These are phyloP conservation scores for Zaprionus lachaisei DNA, from an alignment of 1,140 invertebrate genomes.

Conservation along the genomic window DNA sequence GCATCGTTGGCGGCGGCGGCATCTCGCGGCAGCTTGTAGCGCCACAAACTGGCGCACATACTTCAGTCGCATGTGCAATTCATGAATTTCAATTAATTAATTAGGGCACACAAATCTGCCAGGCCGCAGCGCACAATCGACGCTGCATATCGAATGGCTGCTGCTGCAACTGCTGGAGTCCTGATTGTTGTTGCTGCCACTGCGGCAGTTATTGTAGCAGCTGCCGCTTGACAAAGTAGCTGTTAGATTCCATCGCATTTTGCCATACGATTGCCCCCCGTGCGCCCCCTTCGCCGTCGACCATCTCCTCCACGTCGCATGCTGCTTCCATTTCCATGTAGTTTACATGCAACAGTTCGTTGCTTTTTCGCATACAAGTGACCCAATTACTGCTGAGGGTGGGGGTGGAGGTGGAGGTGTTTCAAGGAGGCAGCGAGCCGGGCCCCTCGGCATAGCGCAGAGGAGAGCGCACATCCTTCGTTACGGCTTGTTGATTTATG, in stretches of 20 bases:
- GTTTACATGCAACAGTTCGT: constrained; percentile 78
- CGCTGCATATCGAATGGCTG: constrained; percentile 64
- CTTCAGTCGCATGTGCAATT: constrained; percentile 80
- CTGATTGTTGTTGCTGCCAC: constrained; percentile 33
- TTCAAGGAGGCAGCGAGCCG: too few species aligned
- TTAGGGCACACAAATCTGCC: constrained; percentile 76
- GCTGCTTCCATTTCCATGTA: constrained; percentile 39
- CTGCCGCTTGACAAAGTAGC: constrained; percentile 78
- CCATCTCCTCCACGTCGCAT: background rate
- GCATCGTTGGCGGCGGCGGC: constrained; percentile 42
- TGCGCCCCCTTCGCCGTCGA: background rate
- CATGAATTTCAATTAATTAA: constrained; percentile 82
- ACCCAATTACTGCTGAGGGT: constrained; percentile 64
- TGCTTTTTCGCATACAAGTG: constrained; percentile 81
- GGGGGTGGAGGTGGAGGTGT: background rate
- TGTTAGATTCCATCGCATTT: constrained; percentile 78
- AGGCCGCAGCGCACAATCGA: constrained; percentile 52
- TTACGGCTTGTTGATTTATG: constrained; percentile 82
- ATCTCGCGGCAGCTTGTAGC: constrained; percentile 23
- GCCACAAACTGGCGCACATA: constrained; percentile 36
- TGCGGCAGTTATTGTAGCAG: constrained; percentile 53
- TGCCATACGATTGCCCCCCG: constrained; percentile 28
- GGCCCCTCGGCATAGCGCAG: constrained; percentile 1
- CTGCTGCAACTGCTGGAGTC: constrained; percentile 35
- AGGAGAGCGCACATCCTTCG: constrained; percentile 42